Evolutionary conservation across 1,140 invertebrate genomes (phyloP).

Genomic region (Drosophila littoralis): DNA sequence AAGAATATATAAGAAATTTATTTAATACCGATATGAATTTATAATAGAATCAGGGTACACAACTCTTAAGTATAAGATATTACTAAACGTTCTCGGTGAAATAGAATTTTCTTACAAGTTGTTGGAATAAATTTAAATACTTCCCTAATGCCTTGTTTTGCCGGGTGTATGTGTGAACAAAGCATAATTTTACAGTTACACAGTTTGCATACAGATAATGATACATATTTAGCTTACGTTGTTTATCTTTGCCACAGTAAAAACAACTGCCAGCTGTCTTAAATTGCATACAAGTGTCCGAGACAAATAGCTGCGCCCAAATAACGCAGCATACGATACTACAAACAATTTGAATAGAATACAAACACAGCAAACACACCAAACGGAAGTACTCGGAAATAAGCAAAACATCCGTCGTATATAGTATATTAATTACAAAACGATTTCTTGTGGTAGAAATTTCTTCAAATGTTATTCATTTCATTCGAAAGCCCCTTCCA

Average conservation of each 20-base stretch:
- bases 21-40: conserved; percentile 1
- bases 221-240: conserved; percentile 25
- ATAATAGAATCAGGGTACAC: neutral
- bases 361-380: conserved; percentile 43
- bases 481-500: neutral
- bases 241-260: conserved; percentile 62
- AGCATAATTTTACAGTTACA: conserved; percentile 52
- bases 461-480: neutral
- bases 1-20: conserved; percentile 36
- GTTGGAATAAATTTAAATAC: neutral
- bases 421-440: conserved; percentile 52
- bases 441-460: neutral
- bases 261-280: conserved; percentile 55
- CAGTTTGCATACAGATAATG: conserved; percentile 6
- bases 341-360: conserved; percentile 54
- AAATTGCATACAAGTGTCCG: conserved; percentile 58
- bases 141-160: neutral
- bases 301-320: conserved; percentile 32
- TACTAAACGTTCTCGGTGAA: neutral
- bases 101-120: neutral
- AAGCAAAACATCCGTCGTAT: conserved; percentile 64
- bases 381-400: conserved; percentile 66
- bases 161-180: conserved; percentile 27
- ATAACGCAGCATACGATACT: conserved; percentile 24
- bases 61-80: neutral